Base-by-base conservation (phyloP, 2,888 invertebrate species). In the Auanema sp. region DNA sequence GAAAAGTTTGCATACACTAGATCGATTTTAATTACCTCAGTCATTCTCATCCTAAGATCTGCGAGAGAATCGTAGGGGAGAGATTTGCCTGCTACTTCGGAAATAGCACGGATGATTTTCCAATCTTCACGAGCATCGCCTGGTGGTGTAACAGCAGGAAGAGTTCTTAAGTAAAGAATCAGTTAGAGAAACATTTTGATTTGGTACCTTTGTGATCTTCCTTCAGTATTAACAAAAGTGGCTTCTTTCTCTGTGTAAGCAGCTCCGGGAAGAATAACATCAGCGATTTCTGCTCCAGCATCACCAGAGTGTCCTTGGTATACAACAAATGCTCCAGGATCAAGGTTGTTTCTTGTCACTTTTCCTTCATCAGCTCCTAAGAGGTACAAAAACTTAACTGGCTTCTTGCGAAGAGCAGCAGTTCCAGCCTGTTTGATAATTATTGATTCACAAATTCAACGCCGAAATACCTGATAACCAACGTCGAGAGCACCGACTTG, bases 171-270 rank as follows among this genome's bases (percentile, higher is more conserved):
- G 54, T 2, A 18, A 52, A 42, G 41, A n/a, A n/a, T n/a, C n/a
- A n/a, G n/a, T n/a, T 16, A 52, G 16, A 52, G 3, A 5, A 10
- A 18, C 47, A 10, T 47, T 18, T 47, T 47, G 47, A 16, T 5
- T 47, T 16, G 52, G 14, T 33, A 75, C 66, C 74, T 73, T 61
- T 82, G 83, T 86, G 95, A 89, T 71, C 97, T 89, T 1, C 98
- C 98, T 88, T 99, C 98, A 0, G 93, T 96, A 87, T 98, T 98
- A 0, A 94, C 94, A 85, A 91, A 98, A 0, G 92, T 94, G n/a
- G 89, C 94, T 84, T 92, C 90, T 86, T 98, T 98, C 88, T 98
- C 98, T 0, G 98, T 98, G 86, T 97, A 99, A 0, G 98, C 96
- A 6, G 94, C 93, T 67, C 96, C 87, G 1, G 98, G 94, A 12